Base-by-base conservation (phyloP, 2,113 vertebrate species). In the Chamaea fasciata region DNA sequence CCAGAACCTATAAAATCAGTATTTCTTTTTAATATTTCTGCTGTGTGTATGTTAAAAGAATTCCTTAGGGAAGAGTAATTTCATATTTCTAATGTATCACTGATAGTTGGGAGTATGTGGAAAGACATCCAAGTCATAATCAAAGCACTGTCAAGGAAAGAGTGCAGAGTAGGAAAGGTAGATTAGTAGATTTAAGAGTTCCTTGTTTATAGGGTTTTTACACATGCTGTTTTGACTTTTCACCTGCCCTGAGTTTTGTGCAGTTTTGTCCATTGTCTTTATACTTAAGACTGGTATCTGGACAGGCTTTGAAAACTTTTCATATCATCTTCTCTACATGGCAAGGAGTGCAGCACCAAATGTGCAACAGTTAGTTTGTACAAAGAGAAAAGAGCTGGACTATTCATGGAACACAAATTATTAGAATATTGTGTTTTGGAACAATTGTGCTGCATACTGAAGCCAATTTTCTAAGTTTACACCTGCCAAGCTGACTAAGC, bases 271-370 rank as follows among this genome's bases (percentile, higher is more conserved):
- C 24, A 11, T 22, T 67, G 10, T 17, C n/a, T 77, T 79, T 77
- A 50, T 21, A 49, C 9, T 69, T 39, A 37, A 31, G 8, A 56
- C 19, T 50, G 18, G 1, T 71, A 39, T 33, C 35, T 82, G 26
- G 26, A 27, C 33, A 63, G 31, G 10, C 47, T 65, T 13, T 46
- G 26, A 83, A 74, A 81, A 63, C 7, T 47, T 67, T 64, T 27
- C 0, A 0, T 56, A 13, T 75, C 28, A 42, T 75, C 39, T 35
- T 13, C 17, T 71, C 22, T 63, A 10, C 11, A 13, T 2, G 49
- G n/a, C 18, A 77, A 84, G 33, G 5, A 62, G 31, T 35, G 30
- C 27, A 62, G 26, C 23, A 31, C 10, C 42, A 77, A 70, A 81
- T 57, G 15, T 55, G 13, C 14, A 78, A 39, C n/a, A 80, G 31